A percentile compares a stretch with the other conserved stretches of the same genome.
These are phyloP conservation scores for Ectemnius cavifrons DNA, from an alignment of 2,888 invertebrate species.

Conservation along the genomic window DNA sequence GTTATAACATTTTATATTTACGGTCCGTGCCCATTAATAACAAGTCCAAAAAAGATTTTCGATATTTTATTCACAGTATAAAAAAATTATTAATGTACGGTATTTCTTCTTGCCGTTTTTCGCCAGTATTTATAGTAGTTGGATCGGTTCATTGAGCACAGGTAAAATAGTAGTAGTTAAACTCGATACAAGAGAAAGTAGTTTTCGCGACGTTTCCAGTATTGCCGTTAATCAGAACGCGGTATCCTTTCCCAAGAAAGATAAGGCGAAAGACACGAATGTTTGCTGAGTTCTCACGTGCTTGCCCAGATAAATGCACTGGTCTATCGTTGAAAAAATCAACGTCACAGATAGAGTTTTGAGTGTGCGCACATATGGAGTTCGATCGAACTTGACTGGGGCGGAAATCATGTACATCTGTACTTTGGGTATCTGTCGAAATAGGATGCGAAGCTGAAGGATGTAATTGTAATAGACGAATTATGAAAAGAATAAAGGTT, in stretches of 20 bases:
- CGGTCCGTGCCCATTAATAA: no score
- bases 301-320: slow-evolving; percentile 36
- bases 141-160: no score
- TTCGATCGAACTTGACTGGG: not conserved
- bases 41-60: no score
- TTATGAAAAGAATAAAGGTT: not conserved
- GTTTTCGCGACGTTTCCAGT: no score
- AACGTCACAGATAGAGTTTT: not conserved
- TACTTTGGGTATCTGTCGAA: slow-evolving; percentile 29
- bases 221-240: no score
- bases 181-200: no score
- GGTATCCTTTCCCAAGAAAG: not conserved
- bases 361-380: not conserved
- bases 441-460: not conserved
- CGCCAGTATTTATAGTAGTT: no score
- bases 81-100: no score
- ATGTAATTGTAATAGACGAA: slow-evolving; percentile 23
- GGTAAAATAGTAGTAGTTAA: no score
- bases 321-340: not conserved
- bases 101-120: no score
- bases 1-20: no score
- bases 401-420: slow-evolving; percentile 7
- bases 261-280: slow-evolving; percentile 28
- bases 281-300: slow-evolving; percentile 22
- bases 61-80: no score